Evolutionary conservation across 2,113 vertebrate species (phyloP), one percentile per base, ranked within the genome.

Genomic region (Oncorhynchus gorbuscha): DNA sequence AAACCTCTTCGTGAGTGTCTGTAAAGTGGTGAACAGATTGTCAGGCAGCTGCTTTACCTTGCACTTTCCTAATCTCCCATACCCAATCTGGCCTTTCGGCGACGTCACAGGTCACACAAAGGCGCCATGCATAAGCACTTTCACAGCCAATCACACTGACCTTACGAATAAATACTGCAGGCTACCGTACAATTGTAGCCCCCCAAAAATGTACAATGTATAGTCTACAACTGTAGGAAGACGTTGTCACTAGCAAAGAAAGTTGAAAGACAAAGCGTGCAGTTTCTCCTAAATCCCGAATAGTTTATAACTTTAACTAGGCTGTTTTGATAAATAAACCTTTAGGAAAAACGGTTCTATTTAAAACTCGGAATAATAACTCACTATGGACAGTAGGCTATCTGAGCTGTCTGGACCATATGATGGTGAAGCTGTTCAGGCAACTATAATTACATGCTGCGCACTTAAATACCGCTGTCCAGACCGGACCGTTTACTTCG

Each of bases 1-100:
- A 61, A 4, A 8, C 14, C 18, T 22, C 14, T 61, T 14, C 22
- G 59, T 22, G 59, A n/a, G 59, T 39, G 35, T 39, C 2, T 39
- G 35, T 61, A 22, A 22, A 0, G 59, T 11, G 59, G 59, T n/a
- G 59, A 22, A 61, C 64, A 66, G 64, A 22, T 6, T 14, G 64
- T 22, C 24, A 12, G 64, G 61, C 22, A 24, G 11, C 22, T 66
- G n/a, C 18, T 61, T 61, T 61, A 61, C 16, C 59, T n/a, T 66
- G 22, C 64, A 66, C 12, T 28, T 66, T 22, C 6, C 59, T 61
- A 66, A 66, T 66, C 64, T 66, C 64, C 64, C 26, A 55, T 74
- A 6, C 72, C 55, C 8, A 74, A 64, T 74, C 58, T 24, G 22
- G 58, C 3, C 2, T 13, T 74, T 74, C 65, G 28, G 30, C 8